phyloP scores from a whole-genome alignment of 1,140 invertebrate species.

The Diuraphis noxia region DNA sequence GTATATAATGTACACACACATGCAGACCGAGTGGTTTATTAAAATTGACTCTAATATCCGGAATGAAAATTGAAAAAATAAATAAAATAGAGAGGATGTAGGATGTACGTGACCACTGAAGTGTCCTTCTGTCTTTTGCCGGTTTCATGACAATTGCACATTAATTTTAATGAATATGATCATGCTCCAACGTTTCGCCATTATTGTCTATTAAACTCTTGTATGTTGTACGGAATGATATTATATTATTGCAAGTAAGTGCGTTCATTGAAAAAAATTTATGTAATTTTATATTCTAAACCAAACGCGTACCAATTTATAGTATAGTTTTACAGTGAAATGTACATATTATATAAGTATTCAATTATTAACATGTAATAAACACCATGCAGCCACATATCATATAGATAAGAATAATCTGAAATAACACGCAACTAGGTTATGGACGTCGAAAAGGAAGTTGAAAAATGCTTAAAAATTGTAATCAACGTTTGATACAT shows the following conservation, averaged over 20 bases:
- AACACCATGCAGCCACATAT: not conserved
- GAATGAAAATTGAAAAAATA: conserved; percentile 43
- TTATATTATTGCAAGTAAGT: not conserved
- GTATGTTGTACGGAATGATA: not conserved
- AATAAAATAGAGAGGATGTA: conserved; percentile 26
- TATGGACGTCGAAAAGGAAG: not conserved
- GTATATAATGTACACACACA: not conserved
- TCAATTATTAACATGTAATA: not conserved
- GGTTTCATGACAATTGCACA: conserved; percentile 32
- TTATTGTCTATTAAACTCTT: conserved; percentile 38
- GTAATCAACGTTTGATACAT: not conserved
- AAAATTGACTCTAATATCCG: conserved; percentile 38
- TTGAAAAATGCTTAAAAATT: not conserved
- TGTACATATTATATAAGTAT: not conserved
- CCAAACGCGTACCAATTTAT: not conserved
- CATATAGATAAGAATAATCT: conserved; percentile 9
- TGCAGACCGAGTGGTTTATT: conserved; percentile 25
- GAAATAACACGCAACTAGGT: not conserved
- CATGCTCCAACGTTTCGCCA: conserved; percentile 20
- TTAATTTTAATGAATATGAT: conserved; percentile 52
- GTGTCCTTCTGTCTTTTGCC: conserved; percentile 26
- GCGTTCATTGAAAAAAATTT: not conserved
- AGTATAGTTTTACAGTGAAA: not conserved
- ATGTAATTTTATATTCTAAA: not conserved
- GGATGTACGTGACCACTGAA: conserved; percentile 42